Conservation (phyloP, 2,888 invertebrate genomes). For the Sarcophaga variegata region DNA sequence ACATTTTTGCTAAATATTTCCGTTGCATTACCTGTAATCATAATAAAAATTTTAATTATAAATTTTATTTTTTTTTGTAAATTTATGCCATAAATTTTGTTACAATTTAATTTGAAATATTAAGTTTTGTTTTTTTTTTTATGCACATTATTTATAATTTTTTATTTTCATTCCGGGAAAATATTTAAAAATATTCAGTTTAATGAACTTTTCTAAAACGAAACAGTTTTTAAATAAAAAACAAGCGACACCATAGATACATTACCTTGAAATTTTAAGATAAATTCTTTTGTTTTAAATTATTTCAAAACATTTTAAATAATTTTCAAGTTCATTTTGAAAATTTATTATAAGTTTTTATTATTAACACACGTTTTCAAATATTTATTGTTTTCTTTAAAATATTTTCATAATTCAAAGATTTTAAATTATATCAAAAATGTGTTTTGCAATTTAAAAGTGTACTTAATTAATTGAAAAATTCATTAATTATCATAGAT, state of each 20-base stretch:
- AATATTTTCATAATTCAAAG: not conserved
- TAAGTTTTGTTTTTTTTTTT: too few relatives aligned
- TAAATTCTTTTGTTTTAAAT: not conserved
- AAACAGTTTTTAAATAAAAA: not conserved
- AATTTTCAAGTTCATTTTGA: not conserved
- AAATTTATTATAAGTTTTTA: not conserved
- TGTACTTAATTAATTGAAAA: too few relatives aligned
- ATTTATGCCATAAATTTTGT: too few relatives aligned
- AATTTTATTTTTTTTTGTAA: too few relatives aligned
- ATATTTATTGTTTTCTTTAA: too few relatives aligned
- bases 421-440: too few relatives aligned
- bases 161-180: not conserved
- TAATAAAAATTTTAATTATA: too few relatives aligned
- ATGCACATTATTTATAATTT: not conserved
- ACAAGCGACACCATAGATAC: not conserved
- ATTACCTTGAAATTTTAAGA: not conserved
- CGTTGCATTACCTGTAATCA: too few relatives aligned
- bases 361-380: not conserved
- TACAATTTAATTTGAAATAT: too few relatives aligned
- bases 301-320: not conserved
- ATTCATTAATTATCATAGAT: too few relatives aligned
- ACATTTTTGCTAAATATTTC: too few relatives aligned
- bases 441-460: too few relatives aligned
- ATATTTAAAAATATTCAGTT: not conserved
- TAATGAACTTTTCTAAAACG: not conserved